Percentiles rank a stretch among this genome's conserved stretches.
These are phyloP conservation scores for Colius striatus DNA, from an alignment of 2,113 vertebrate species.

Conservation along the genomic window DNA sequence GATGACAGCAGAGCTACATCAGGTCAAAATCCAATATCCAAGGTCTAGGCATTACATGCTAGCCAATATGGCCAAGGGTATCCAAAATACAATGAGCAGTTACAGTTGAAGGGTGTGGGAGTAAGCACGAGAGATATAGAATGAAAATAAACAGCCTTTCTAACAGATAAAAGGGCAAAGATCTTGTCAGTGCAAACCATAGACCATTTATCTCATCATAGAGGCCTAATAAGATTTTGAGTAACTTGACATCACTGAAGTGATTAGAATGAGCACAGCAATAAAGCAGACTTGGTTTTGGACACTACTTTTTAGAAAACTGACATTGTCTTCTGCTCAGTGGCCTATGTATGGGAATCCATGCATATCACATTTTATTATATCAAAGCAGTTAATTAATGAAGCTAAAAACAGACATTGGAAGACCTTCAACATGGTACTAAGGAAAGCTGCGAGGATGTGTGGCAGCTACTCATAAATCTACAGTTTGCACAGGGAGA, in stretches of 20 bases:
- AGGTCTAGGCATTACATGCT: neutral
- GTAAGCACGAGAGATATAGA: neutral
- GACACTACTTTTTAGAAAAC: neutral
- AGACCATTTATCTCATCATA: neutral
- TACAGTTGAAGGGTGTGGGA: neutral
- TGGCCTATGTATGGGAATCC: neutral
- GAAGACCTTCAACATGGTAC: neutral
- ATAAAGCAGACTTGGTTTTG: neutral
- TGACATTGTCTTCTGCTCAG: neutral
- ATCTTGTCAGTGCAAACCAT: neutral
- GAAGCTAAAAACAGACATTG: neutral
- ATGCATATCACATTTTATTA: neutral
- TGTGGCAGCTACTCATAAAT: neutral
- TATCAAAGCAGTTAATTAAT: neutral
- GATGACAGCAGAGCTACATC: neutral
- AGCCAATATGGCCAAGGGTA: neutral
- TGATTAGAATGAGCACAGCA: neutral
- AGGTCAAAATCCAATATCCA: neutral
- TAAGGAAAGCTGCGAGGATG: neutral
- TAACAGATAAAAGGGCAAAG: neutral
- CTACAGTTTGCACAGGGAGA: neutral
- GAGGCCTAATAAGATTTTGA: neutral
- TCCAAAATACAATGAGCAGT: no score
- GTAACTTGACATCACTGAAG: neutral
- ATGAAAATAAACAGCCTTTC: neutral